Percentiles rank a stretch among this genome's conserved stretches.
These are phyloP conservation scores for Drosophila azteca DNA, from an alignment of 1,140 invertebrate species.

Conservation along the genomic window DNA sequence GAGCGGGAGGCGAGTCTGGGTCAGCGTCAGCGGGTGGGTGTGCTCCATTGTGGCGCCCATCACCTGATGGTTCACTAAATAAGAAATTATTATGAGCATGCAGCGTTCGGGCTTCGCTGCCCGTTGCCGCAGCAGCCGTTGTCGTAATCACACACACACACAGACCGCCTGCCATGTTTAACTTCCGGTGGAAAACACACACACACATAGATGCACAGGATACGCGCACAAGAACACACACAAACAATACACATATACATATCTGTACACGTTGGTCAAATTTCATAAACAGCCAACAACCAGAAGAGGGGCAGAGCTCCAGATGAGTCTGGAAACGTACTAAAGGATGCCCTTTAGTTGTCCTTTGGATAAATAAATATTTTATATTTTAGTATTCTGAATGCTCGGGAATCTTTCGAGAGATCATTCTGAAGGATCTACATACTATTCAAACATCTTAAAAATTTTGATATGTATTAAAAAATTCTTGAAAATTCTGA, in stretches of 20 bases:
- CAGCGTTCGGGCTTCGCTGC: slow-evolving; percentile 35
- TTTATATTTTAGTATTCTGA: neutral
- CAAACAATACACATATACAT: neutral
- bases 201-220: slow-evolving; percentile 37
- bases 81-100: slow-evolving; percentile 78
- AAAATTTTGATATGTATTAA: too few species aligned
- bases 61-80: slow-evolving; percentile 66
- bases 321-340: neutral
- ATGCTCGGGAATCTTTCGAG: too few species aligned
- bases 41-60: slow-evolving; percentile 31
- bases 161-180: slow-evolving; percentile 40
- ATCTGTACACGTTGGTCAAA: slow-evolving; percentile 47
- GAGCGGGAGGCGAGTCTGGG: neutral
- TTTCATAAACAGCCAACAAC: slow-evolving; percentile 65
- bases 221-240: slow-evolving; percentile 32
- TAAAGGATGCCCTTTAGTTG: neutral
- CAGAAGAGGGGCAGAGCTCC: neutral
- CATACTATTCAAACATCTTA: too few species aligned
- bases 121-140: slow-evolving; percentile 58
- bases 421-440: too few species aligned
- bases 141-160: slow-evolving; percentile 38
- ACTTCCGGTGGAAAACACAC: slow-evolving; percentile 61
- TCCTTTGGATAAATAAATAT: neutral
- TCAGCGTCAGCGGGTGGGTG: neutral
- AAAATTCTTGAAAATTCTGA: too few species aligned